Evolutionary conservation across 1,140 invertebrate species (phyloP).

Genomic region (Zaprionus vittiger): DNA sequence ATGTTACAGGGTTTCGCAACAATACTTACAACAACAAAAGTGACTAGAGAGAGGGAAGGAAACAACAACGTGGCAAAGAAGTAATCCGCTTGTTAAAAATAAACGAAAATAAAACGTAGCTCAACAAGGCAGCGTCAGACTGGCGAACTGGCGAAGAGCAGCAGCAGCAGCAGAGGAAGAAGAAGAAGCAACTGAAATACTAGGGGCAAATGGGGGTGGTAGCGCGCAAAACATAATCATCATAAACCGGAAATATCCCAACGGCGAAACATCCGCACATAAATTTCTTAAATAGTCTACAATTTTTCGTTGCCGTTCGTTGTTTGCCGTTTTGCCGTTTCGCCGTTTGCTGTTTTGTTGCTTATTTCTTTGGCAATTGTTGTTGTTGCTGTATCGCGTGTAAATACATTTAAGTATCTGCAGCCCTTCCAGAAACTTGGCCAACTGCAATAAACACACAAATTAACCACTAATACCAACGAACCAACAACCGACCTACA

Average conservation of each 20-base stretch:
- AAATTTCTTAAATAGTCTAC: slow-evolving; percentile 84
- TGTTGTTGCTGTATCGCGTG: slow-evolving; percentile 60
- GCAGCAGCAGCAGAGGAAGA: background rate
- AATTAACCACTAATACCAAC: slow-evolving; percentile 81
- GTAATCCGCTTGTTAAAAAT: slow-evolving; percentile 82
- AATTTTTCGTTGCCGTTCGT: slow-evolving; percentile 77
- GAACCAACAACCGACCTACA: slow-evolving; percentile 36
- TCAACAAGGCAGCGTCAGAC: slow-evolving; percentile 22
- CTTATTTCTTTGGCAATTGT: slow-evolving; percentile 27
- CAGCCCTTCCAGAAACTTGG: slow-evolving; percentile 64
- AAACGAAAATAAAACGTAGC: slow-evolving; percentile 73
- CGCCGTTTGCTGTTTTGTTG: slow-evolving; percentile 54
- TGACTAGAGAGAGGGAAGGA: background rate
- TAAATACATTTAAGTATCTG: slow-evolving; percentile 80
- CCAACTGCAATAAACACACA: slow-evolving; percentile 83
- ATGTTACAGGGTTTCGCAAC: background rate
- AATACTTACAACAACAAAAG: slow-evolving; percentile 12
- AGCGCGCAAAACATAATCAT: slow-evolving; percentile 79
- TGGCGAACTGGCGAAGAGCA: background rate
- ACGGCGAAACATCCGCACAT: slow-evolving; percentile 83
- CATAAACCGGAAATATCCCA: slow-evolving; percentile 84
- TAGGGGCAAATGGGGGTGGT: slow-evolving; percentile 26
- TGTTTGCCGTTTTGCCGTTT: slow-evolving; percentile 57
- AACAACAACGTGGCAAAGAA: slow-evolving; percentile 52
- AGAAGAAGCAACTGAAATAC: background rate